Evolutionary conservation across 1,140 invertebrate genomes (phyloP), one percentile per base, ranked within the genome.

Genomic region (Caenorhabditis latens): DNA sequence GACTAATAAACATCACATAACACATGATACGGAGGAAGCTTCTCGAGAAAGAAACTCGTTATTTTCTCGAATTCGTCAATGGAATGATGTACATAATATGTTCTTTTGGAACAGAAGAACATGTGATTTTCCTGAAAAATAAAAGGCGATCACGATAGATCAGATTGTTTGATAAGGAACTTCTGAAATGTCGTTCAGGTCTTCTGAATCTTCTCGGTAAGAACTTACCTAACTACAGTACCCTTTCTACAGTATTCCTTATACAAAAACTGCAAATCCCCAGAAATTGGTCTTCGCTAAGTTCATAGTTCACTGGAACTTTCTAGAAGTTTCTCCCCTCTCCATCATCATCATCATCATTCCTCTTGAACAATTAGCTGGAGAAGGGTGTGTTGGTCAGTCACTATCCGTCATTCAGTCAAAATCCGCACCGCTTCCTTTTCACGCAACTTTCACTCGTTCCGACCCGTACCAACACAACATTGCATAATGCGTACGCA

Each of bases 391-490:
- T 50, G 71, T 79, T 79, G 71, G 46, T 50, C 46, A 79, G 46
- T 79, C 43, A 53, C 43, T 50, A n/a, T 79, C 71, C 40, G 65
- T 71, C 65, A 50, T 79, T 79, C 71, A 79, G 71, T 32, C 71
- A 79, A 50, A 79, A 79, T 53, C 16, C 71, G 46, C 46, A 79
- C 71, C 46, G 71, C 71, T 79, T 79, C 71, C 71, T 79, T 79
- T 79, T 53, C 43, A 79, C 71, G 71, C 71, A 79, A 79, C 71
- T 79, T 79, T 79, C 71, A 79, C 71, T 79, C 71, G 71, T 79
- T 79, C 71, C 71, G 71, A 79, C 21, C 46, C 71, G 71, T 79
- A 79, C 71, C 71, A 79, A 79, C 71, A 79, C 71, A 79, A 79
- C 43, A 79, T 79, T 79, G 71, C 71, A 79, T 79, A 79, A 79